Conservation (phyloP, 2,113 vertebrate genomes). For the Prunella himalayana region DNA sequence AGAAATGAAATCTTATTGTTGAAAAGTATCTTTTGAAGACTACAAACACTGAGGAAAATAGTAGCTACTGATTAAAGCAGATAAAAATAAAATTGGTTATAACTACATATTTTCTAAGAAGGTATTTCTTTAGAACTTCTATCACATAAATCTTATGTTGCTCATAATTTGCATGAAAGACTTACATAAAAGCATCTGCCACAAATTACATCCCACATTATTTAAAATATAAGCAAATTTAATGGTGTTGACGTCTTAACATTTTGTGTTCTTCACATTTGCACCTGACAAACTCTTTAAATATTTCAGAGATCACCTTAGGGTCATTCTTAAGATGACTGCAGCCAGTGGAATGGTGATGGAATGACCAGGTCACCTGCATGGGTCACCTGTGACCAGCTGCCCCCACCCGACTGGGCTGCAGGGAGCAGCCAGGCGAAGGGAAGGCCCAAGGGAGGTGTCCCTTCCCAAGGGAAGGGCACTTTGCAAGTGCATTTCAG, state of each 20-base stretch:
- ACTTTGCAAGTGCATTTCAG: neutral
- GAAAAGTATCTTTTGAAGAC: neutral
- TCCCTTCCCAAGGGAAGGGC: neutral
- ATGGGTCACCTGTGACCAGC: accelerated
- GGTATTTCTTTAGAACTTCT: neutral
- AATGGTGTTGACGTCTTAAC: neutral
- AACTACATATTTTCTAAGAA: neutral
- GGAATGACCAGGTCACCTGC: neutral
- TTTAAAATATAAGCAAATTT: neutral
- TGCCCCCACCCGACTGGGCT: no score
- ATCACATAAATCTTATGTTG: neutral
- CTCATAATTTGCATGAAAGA: neutral
- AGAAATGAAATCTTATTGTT: neutral
- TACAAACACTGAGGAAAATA: neutral
- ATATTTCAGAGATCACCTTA: neutral
- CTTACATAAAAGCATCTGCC: neutral
- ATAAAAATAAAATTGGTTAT: neutral
- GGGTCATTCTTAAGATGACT: neutral
- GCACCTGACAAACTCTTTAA: neutral
- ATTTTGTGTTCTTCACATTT: neutral
- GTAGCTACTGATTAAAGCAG: neutral
- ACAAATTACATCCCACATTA: neutral
- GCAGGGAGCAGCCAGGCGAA: neutral
- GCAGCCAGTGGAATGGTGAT: neutral
- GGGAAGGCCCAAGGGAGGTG: accelerated